Percentiles rank a stretch among this genome's conserved stretches.
Evolutionary conservation across 1,140 invertebrate genomes (phyloP).

Genomic region (Trichonephila inaurata): DNA sequence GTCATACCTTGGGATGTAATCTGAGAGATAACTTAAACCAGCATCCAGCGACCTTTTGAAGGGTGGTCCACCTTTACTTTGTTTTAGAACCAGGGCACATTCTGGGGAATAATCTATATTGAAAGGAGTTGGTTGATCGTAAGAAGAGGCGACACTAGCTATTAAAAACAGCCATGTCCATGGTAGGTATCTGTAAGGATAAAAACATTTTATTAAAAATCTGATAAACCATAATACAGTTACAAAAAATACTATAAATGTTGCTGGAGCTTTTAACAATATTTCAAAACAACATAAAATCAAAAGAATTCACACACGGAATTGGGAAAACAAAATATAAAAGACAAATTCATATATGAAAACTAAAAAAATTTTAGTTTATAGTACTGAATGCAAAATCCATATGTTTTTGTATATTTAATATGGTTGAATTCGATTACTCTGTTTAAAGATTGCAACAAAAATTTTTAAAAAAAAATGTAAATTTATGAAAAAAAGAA

Average conservation of each 20-base stretch:
- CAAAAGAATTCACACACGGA: too few relatives aligned
- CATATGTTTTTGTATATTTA: too few relatives aligned
- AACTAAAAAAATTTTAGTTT: background rate
- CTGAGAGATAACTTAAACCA: slow-evolving; percentile 78
- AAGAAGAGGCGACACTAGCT: slow-evolving; percentile 33
- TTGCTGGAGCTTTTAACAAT: background rate
- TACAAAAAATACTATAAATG: background rate
- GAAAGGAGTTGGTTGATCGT: slow-evolving; percentile 76
- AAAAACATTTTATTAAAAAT: background rate
- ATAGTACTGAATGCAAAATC: too few relatives aligned
- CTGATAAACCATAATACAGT: background rate
- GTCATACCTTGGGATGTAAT: slow-evolving; percentile 78
- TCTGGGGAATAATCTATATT: slow-evolving; percentile 77
- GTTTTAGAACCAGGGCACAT: slow-evolving; percentile 77
- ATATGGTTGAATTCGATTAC: too few relatives aligned
- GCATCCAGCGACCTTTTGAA: slow-evolving; percentile 62
- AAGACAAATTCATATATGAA: background rate
- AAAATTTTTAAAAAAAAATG: too few relatives aligned
- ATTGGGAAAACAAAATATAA: too few relatives aligned
- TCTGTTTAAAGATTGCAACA: too few relatives aligned
- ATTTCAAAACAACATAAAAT: too few relatives aligned
- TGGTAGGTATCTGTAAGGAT: slow-evolving; percentile 51
- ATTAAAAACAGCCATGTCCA: slow-evolving; percentile 57
- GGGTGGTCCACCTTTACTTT: slow-evolving; percentile 61
- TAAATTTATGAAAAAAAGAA: too few relatives aligned